Percentiles rank a stretch among this genome's conserved stretches.
Conservation (phyloP, 2,113 vertebrate genomes). For the Gnathonemus longibarbis region DNA sequence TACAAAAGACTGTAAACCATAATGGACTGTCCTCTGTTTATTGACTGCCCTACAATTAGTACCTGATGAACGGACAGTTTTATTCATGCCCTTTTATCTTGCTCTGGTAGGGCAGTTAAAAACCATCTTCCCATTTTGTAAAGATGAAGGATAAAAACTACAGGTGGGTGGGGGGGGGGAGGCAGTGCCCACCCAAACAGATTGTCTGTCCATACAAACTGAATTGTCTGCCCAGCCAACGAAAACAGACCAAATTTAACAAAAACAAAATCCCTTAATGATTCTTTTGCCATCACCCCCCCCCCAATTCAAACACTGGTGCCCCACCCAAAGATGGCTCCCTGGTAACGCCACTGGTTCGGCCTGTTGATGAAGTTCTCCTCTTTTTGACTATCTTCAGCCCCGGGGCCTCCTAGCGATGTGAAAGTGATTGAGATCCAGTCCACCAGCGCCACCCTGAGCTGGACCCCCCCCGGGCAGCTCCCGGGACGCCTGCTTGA, state of each 20-base stretch:
- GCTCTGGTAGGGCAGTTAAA: background rate
- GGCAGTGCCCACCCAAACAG: background rate
- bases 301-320: background rate
- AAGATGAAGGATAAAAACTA: background rate
- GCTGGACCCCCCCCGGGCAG: slow-evolving; percentile 69
- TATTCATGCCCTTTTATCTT: background rate
- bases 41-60: background rate
- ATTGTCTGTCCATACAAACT: background rate
- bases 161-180: too few species aligned
- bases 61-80: background rate
- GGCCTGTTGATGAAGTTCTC: background rate
- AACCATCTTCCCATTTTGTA: background rate
- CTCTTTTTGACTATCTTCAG: slow-evolving; percentile 44
- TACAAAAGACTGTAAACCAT: background rate
- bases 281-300: background rate
- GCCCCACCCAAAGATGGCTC: background rate
- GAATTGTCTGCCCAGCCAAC: background rate
- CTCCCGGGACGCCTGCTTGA: slow-evolving; percentile 76
- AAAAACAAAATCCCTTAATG: background rate
- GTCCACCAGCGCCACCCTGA: slow-evolving; percentile 73
- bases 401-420: slow-evolving; percentile 72
- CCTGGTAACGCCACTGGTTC: background rate
- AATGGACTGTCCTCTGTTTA: background rate
- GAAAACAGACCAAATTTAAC: background rate
- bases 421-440: slow-evolving; percentile 66